These are phyloP conservation scores for Galeopsomyia nigrocyanea DNA, from an alignment of 2,888 invertebrate genomes.

Conservation along the genomic window DNA sequence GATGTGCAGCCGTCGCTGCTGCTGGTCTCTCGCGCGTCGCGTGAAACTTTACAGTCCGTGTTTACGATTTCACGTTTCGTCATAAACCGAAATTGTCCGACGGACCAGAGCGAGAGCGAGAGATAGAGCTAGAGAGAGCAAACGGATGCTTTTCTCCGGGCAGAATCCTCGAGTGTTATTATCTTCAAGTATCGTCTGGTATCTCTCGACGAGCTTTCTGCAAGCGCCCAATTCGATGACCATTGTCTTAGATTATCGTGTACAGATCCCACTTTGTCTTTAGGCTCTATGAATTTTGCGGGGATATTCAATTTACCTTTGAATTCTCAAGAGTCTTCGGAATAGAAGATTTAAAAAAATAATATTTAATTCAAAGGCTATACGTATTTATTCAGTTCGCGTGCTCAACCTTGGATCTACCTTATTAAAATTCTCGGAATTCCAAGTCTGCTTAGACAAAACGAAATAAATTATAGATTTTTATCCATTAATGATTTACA, in stretches of 20 bases:
- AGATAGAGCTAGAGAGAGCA: too few relatives aligned
- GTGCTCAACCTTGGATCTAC: constrained; percentile 4
- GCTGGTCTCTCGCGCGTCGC: constrained; percentile 48
- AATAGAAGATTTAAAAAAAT: too few relatives aligned
- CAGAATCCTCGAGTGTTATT: constrained; percentile 19
- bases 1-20: constrained; percentile 54
- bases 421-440: constrained; percentile 36
- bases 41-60: constrained; percentile 55
- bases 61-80: constrained; percentile 60
- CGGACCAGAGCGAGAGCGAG: constrained; percentile 24
- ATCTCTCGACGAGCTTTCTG: neutral
- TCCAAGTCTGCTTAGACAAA: neutral
- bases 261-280: constrained; percentile 19
- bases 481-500: constrained; percentile 22
- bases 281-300: constrained; percentile 31
- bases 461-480: constrained; percentile 14
- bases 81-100: constrained; percentile 60
- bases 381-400: too few relatives aligned
- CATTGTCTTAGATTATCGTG: constrained; percentile 22
- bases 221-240: constrained; percentile 33
- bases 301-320: too few relatives aligned
- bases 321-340: too few relatives aligned
- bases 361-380: too few relatives aligned
- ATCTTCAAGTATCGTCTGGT: constrained; percentile 37
- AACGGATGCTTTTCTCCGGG: constrained; percentile 27